Evolutionary conservation across 1,140 invertebrate genomes (phyloP), one percentile per base, ranked within the genome.

Genomic region (Whitmania pigra): DNA sequence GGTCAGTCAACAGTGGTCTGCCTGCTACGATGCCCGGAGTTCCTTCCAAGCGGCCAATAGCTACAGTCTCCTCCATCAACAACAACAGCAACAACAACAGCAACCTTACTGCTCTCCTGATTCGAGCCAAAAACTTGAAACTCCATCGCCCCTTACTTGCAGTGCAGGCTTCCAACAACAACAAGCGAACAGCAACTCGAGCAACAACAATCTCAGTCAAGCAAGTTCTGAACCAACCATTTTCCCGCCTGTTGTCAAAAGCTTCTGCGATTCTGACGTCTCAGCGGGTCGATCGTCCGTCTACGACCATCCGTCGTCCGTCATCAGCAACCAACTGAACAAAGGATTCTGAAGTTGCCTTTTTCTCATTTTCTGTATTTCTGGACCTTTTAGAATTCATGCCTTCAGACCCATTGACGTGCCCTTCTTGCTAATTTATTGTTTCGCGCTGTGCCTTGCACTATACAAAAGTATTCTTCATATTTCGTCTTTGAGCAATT

Each of bases 71-170:
- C 29, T 63, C 57, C 22, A 31, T 22, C 57, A 63, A 63, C 57
- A 63, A 25, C 22, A 63, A 60, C 55, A 60, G 17, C 55, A 60
- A 60, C 55, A 60, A 60, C 55, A 60, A n/a, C 57, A 63, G 22
- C 22, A 63, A 18, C 43, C 43, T 49, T 49, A 49, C 15, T 49
- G 43, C 15, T 49, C 43, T 49, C 43, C 43, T 11, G 43, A 49
- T 49, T 49, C 43, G 43, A 49, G 43, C 43, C 43, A 49, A 49
- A 49, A 49, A 49, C 43, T 49, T 49, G 43, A 49, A 49, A 49
- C 43, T 49, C 13, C 43, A 49, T 49, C 43, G 43, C 43, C 43
- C 13, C 43, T 49, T 49, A 49, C 5, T 49, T 49, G 43, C 43
- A 49, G 43, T 49, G 43, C 43, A 13, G 43, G 43, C 3, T 49